A percentile compares a stretch with the other conserved stretches of the same genome.
phyloP scores from a whole-genome alignment of 2,113 vertebrate species.

The Microtus ochrogaster region DNA sequence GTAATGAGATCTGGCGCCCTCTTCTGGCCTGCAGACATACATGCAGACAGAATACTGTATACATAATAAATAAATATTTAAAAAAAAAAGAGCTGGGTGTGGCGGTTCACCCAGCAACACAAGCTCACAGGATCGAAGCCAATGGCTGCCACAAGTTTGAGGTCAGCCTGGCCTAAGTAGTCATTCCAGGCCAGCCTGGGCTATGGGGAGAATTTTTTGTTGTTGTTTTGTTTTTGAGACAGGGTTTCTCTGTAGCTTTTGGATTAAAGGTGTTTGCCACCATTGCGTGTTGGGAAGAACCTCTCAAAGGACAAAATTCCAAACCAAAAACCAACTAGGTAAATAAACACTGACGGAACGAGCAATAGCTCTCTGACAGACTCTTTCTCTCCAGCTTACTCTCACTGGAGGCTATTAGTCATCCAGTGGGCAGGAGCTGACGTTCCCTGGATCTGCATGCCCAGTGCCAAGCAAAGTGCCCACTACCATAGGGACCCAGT shows the following conservation, averaged over 20 bases:
- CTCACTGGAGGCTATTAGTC: constrained; percentile 14
- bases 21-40: too few species aligned
- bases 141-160: neutral
- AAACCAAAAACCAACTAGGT: neutral
- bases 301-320: neutral
- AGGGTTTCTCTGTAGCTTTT: neutral
- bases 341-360: constrained; percentile 31
- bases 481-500: neutral
- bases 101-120: neutral
- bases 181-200: neutral
- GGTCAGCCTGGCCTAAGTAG: neutral
- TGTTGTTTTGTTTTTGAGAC: neutral
- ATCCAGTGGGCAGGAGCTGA: neutral
- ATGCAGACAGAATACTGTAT: too few species aligned
- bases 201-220: neutral
- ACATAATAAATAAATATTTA: too few species aligned
- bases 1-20: too few species aligned
- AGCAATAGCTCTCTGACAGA: neutral
- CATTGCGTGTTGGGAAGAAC: neutral
- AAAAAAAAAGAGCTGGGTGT: neutral
- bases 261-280: neutral
- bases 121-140: neutral
- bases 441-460: neutral
- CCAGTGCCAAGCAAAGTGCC: constrained; percentile 11
- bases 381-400: neutral